A percentile compares a stretch with the other conserved stretches of the same genome.
phyloP scores from a whole-genome alignment of 2,888 invertebrate genomes.

The Resseliella maxima region DNA sequence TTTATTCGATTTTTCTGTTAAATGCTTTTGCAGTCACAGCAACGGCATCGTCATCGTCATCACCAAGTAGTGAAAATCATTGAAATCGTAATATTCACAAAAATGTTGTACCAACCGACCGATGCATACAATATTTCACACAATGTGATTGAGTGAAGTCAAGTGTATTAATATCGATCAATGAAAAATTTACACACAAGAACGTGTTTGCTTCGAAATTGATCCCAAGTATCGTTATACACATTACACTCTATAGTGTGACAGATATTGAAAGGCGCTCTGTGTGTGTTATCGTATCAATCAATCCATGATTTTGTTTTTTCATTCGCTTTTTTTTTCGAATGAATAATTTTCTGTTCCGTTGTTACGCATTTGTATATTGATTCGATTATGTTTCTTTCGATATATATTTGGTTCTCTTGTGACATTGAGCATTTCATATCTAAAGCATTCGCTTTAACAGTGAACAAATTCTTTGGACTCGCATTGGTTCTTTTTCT shows the following conservation, averaged over 20 bases:
- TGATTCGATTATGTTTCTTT: slow-evolving; percentile 23
- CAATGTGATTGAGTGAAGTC: slow-evolving; percentile 42
- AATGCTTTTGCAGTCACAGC: no score
- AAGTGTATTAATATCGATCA: slow-evolving; percentile 45
- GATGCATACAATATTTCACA: slow-evolving; percentile 3
- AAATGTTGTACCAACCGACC: not conserved
- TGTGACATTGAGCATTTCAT: not conserved
- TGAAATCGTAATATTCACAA: not conserved
- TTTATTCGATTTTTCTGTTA: no score
- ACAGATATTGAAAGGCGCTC: not conserved
- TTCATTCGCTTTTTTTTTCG: not conserved
- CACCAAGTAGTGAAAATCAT: no score
- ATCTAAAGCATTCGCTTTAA: no score
- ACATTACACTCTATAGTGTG: no score
- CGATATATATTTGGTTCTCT: not conserved
- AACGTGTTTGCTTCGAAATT: not conserved
- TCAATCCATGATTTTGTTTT: slow-evolving; percentile 16
- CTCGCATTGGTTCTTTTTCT: no score
- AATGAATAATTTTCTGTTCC: not conserved
- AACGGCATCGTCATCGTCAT: no score
- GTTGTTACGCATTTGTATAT: slow-evolving; percentile 14
- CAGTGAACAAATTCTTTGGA: no score
- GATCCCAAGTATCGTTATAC: not conserved
- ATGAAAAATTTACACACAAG: slow-evolving; percentile 20
- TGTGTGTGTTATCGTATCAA: slow-evolving; percentile 18